These are phyloP conservation scores for Drosophila rhopaloa DNA, from an alignment of 1,140 invertebrate genomes.

Conservation along the genomic window DNA sequence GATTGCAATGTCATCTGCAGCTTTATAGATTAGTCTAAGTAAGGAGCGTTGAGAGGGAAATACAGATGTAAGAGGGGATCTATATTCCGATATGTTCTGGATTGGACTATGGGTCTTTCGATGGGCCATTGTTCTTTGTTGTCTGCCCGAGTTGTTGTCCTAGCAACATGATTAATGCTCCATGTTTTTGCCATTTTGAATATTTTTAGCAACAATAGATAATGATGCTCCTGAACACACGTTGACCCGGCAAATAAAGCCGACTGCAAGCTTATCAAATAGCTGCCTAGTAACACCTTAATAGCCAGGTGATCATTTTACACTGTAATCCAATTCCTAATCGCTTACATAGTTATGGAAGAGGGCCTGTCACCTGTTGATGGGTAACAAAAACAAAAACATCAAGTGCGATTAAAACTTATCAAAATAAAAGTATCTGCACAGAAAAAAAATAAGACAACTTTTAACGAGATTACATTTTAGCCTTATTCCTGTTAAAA, in stretches of 20 bases:
- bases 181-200: conserved; percentile 34
- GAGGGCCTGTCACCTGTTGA: conserved; percentile 11
- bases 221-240: conserved; percentile 25
- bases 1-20: no score
- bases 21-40: neutral
- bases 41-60: neutral
- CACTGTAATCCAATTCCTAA: conserved; percentile 6
- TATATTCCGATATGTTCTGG: neutral
- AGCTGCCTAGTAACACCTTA: conserved; percentile 26
- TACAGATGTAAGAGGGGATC: neutral
- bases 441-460: neutral
- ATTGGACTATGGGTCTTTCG: conserved; percentile 5
- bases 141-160: conserved; percentile 13
- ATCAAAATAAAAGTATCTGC: neutral
- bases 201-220: conserved; percentile 48
- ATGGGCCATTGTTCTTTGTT: conserved; percentile 36
- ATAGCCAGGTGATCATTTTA: conserved; percentile 11
- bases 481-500: no score
- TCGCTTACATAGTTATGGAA: neutral
- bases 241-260: conserved; percentile 18
- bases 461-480: no score
- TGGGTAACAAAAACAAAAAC: neutral
- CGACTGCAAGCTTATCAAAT: conserved; percentile 25
- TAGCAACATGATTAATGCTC: conserved; percentile 23
- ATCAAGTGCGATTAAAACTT: neutral